Evolutionary conservation across 2,888 invertebrate genomes (phyloP).

Genomic region (Chrysolina oricalcia): DNA sequence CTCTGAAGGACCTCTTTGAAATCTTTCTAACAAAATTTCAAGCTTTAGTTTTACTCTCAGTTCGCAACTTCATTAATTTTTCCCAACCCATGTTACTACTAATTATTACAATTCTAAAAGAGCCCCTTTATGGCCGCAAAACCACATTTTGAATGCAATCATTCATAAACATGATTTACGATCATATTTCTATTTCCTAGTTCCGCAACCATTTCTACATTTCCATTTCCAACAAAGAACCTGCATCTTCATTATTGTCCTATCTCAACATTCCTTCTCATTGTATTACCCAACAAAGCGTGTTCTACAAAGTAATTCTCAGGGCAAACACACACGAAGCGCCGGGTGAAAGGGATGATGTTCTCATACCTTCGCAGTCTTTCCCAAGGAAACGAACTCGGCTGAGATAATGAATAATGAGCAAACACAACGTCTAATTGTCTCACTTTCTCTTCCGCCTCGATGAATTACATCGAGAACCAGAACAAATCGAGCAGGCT

Average conservation of each 20-base stretch:
- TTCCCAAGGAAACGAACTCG: neutral
- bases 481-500: slow-evolving; percentile 30
- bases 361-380: slow-evolving; percentile 3
- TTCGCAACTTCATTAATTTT: too few relatives aligned
- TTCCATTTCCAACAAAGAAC: neutral
- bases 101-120: too few relatives aligned
- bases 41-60: too few relatives aligned
- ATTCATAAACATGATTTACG: neutral
- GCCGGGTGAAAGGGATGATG: slow-evolving; percentile 18
- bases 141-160: neutral
- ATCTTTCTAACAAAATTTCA: too few relatives aligned
- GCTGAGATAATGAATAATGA: slow-evolving; percentile 1
- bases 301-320: neutral
- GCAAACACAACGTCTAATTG: slow-evolving; percentile 34
- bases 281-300: slow-evolving; percentile 5
- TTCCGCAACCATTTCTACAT: neutral
- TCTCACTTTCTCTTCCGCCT: slow-evolving; percentile 51
- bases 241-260: neutral
- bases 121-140: too few relatives aligned
- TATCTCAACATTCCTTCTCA: neutral
- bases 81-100: too few relatives aligned
- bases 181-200: neutral
- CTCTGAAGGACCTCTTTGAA: too few relatives aligned
- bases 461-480: slow-evolving; percentile 40
- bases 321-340: slow-evolving; percentile 5